Base-by-base conservation (phyloP, 2,797 vertebrate species). In the Pangasius djambal region DNA sequence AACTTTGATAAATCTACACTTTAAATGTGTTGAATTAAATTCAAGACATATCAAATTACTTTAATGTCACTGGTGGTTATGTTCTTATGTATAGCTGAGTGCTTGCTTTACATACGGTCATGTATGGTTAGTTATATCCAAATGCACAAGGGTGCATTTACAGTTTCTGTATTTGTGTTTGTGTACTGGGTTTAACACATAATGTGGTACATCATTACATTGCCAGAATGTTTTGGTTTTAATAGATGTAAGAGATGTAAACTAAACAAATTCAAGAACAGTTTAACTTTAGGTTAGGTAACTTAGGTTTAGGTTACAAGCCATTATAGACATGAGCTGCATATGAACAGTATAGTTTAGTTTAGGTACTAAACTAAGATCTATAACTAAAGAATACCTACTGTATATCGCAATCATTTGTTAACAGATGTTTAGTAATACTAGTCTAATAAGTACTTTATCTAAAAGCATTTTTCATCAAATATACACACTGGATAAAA, bases 1-100 rank as follows among this genome's bases (percentile, higher is more conserved):
- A 87, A 16, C 48, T 81, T 57, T 74, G n/a, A 25, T 74, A 10
- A 40, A 37, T 67, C n/a, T 13, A 87, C 74, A 75, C 40, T 48
- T 75, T 74, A 44, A 78, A 78, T 52, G 22, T 7, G 15, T 18
- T 78, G 48, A 78, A n/a, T 55, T 31, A 44, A 44, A 74, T 25
- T 72, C 25, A 8, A 69, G 20, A 44, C 70, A 74, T 9, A 72
- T 20, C 7, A 15, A 55, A 78, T 78, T 13, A 34, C 31, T 34
- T 40, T 74, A 52, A 31, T 18, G 75, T 55, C 28, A 77, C 16
- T 77, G 25, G 5, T 75, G 10, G 10, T 15, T 55, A 52, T 20
- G 15, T 52, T 50, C 13, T 77, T 52, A 16, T 78, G 75, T 52
- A 78, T 52, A 78, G 28, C 28, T 31, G 15, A 78, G 44, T 55